Conservation (phyloP, 2,113 vertebrate species). For the Aphyosemion australe region DNA sequence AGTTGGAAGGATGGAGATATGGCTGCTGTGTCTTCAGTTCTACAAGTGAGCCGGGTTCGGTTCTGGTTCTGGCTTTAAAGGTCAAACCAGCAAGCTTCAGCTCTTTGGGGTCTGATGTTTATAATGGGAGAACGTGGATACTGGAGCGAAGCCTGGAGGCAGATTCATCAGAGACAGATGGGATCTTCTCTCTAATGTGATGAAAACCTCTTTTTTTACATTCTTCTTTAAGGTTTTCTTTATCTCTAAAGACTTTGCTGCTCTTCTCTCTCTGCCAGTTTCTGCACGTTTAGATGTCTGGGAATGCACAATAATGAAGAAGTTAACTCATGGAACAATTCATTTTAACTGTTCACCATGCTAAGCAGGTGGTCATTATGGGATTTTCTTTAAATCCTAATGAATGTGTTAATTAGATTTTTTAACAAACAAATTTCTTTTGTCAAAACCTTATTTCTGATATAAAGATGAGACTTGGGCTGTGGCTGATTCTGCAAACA, state of each 20-base stretch:
- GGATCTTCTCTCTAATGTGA: conserved; percentile 20
- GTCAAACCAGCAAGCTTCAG: conserved; percentile 15
- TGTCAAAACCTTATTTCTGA: no score
- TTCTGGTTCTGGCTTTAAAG: conserved; percentile 40
- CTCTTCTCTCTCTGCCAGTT: neutral
- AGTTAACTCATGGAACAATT: no score
- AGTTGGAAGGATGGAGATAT: neutral
- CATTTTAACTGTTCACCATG: no score
- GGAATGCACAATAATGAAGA: no score
- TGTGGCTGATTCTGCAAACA: conserved; percentile 1
- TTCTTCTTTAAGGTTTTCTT: neutral
- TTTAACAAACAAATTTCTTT: no score
- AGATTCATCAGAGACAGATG: conserved; percentile 38
- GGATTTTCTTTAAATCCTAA: neutral
- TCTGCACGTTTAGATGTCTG: neutral
- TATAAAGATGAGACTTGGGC: neutral
- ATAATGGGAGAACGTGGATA: conserved; percentile 45
- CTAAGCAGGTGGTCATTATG: neutral
- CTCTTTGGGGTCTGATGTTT: conserved; percentile 29
- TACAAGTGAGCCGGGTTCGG: neutral
- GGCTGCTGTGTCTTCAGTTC: no score
- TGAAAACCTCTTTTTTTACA: conserved; percentile 2
- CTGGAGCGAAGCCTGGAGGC: conserved; percentile 14
- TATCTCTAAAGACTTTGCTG: neutral
- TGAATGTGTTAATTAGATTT: neutral